phyloP scores from a whole-genome alignment of 2,888 invertebrate species.

The Eumerus sabulonum region DNA sequence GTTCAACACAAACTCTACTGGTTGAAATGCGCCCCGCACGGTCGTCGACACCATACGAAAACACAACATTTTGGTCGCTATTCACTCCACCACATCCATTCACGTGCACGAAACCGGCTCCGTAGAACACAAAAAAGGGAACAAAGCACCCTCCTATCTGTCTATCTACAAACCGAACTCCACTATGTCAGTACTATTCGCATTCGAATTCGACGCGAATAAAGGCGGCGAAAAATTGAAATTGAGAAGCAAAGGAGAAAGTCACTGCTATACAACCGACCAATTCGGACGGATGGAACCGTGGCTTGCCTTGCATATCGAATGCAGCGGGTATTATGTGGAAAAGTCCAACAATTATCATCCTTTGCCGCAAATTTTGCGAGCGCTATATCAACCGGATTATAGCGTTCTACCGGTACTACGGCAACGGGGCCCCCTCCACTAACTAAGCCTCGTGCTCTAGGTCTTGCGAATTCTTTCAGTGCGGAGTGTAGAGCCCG shows the following conservation, averaged over 20 bases:
- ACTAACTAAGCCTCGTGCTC: not conserved
- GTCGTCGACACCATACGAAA: conserved; percentile 27
- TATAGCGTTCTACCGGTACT: conserved; percentile 32
- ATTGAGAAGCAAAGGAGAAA: conserved; percentile 8
- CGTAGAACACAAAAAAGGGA: conserved; percentile 24
- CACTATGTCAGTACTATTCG: conserved; percentile 9
- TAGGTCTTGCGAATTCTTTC: conserved; percentile 23
- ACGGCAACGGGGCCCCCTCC: conserved; percentile 1
- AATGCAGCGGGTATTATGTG: conserved; percentile 36
- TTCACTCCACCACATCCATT: conserved; percentile 10
- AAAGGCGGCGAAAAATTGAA: not conserved
- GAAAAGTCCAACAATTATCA: conserved; percentile 52
- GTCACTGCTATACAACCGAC: conserved; percentile 3
- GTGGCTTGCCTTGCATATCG: conserved; percentile 20
- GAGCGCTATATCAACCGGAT: conserved; percentile 52
- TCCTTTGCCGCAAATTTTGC: conserved; percentile 52
- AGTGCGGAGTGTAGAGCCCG: not conserved
- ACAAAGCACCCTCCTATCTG: not conserved
- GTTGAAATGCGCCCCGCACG: conserved; percentile 49
- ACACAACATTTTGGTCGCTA: conserved; percentile 38
- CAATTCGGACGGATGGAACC: too few relatives aligned
- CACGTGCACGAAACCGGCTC: not conserved
- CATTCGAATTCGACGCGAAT: not conserved
- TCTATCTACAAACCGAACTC: not conserved
- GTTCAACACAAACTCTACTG: conserved; percentile 61